Evolutionary conservation across 1,140 invertebrate species (phyloP).

Genomic region (Drosophila gunungcola): DNA sequence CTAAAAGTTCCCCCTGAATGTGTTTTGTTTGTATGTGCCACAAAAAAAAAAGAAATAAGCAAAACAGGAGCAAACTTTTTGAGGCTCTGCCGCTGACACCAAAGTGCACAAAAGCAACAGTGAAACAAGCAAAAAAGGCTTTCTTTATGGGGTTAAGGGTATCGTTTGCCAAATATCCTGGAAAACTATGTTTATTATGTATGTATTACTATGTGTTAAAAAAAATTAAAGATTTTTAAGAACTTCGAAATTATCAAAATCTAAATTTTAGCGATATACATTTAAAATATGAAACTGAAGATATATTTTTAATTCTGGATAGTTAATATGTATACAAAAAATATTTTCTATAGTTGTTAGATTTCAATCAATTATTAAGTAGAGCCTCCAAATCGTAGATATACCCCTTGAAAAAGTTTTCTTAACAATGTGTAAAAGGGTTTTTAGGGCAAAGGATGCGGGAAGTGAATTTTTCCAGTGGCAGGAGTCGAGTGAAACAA

Average conservation of each 20-base stretch:
- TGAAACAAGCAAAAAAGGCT: conserved; percentile 26
- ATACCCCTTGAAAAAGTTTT: conserved; percentile 53
- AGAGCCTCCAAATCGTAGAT: not conserved
- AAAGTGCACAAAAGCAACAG: conserved; percentile 68
- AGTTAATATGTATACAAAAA: no score
- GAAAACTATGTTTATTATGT: not conserved
- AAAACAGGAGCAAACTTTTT: conserved; percentile 60
- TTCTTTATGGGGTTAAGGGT: not conserved
- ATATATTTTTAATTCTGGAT: no score
- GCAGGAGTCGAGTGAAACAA: conserved; percentile 33
- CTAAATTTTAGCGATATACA: no score
- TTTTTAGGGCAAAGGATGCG: conserved; percentile 39
- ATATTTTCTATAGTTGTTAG: no score
- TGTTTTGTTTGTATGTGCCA: conserved; percentile 12
- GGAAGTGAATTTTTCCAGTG: conserved; percentile 10
- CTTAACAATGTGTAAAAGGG: conserved; percentile 73
- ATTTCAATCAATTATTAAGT: no score
- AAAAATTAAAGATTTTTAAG: not conserved
- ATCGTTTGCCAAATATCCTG: conserved; percentile 25
- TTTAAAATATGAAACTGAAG: no score
- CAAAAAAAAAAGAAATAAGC: conserved; percentile 29
- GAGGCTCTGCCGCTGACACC: conserved; percentile 74
- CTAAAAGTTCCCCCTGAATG: conserved; percentile 50
- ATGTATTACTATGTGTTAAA: not conserved
- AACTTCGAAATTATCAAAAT: not conserved